Conservation (phyloP, 2,888 invertebrate species). For the Hypercompe scribonia region DNA sequence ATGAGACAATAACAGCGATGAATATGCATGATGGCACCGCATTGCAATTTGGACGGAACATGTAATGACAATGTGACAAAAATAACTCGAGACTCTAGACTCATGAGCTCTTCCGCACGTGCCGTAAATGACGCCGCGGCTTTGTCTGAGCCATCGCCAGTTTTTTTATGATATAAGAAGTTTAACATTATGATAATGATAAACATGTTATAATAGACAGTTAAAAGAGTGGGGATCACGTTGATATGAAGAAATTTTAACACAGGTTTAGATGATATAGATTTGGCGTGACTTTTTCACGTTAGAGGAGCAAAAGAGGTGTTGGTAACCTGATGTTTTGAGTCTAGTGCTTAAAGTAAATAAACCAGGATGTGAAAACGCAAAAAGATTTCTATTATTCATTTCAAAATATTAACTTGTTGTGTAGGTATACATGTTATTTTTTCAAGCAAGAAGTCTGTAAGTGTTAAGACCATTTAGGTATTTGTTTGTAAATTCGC, state of each 20-base stretch:
- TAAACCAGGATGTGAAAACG: no score
- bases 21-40: slow-evolving; percentile 83
- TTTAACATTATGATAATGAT: neutral
- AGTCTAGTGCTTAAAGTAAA: no score
- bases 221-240: neutral
- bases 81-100: slow-evolving; percentile 68
- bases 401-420: no score
- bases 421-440: no score
- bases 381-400: no score
- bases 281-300: no score
- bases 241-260: neutral
- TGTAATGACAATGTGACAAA: slow-evolving; percentile 84
- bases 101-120: slow-evolving; percentile 43
- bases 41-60: slow-evolving; percentile 81
- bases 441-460: no score
- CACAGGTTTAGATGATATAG: neutral
- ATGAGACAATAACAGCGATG: slow-evolving; percentile 79
- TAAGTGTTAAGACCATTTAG: no score
- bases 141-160: neutral
- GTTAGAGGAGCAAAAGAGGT: no score
- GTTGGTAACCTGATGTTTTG: neutral
- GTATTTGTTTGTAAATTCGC: no score
- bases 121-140: neutral
- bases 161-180: neutral
- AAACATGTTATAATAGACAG: neutral